Evolutionary conservation across 1,140 invertebrate species (phyloP).

Genomic region (Listronotus bonariensis): DNA sequence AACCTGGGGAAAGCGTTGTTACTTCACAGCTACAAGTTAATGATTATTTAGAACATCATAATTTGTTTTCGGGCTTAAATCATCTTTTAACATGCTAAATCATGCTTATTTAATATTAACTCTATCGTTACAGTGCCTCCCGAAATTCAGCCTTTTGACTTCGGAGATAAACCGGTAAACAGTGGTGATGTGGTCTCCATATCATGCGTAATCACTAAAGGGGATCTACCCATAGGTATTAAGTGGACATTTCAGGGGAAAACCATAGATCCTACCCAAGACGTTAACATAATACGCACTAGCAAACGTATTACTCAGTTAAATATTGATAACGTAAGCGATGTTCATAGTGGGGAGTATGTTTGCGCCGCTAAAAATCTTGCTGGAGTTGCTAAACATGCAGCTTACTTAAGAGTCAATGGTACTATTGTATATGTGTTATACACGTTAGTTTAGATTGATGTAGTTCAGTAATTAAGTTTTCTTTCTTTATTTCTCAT

Average conservation of each 20-base stretch:
- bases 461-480: not conserved
- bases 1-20: slow-evolving; percentile 71
- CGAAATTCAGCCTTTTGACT: slow-evolving; percentile 60
- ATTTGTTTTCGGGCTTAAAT: not conserved
- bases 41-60: slow-evolving; percentile 53
- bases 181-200: slow-evolving; percentile 62
- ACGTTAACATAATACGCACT: slow-evolving; percentile 60
- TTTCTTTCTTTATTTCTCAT: slow-evolving; percentile 6
- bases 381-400: slow-evolving; percentile 65
- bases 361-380: slow-evolving; percentile 69
- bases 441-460: slow-evolving; percentile 26
- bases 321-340: slow-evolving; percentile 65
- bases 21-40: slow-evolving; percentile 70
- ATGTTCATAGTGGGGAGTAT: slow-evolving; percentile 66
- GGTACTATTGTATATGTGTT: slow-evolving; percentile 57
- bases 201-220: slow-evolving; percentile 62
- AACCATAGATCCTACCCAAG: slow-evolving; percentile 38
- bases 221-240: slow-evolving; percentile 62
- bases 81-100: too few relatives aligned
- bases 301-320: slow-evolving; percentile 68
- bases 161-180: slow-evolving; percentile 59
- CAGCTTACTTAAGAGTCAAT: slow-evolving; percentile 66
- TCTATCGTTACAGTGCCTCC: slow-evolving; percentile 56
- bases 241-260: slow-evolving; percentile 54
- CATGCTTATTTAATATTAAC: not conserved